Conservation (phyloP, 2,888 invertebrate species). For the Priocnemis perturbator region DNA sequence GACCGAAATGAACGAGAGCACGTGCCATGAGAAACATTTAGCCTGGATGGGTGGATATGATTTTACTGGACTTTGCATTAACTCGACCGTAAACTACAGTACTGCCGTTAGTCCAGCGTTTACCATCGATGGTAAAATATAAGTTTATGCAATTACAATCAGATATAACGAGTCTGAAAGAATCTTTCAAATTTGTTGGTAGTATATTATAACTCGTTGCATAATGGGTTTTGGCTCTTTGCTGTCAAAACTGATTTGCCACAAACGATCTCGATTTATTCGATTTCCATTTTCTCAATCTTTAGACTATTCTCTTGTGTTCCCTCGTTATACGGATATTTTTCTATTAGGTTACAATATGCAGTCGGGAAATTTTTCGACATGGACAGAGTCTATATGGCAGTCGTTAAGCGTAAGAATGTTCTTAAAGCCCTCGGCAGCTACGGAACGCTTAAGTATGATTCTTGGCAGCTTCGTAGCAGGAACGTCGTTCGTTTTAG, state of each 20-base stretch:
- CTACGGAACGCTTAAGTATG: slow-evolving; percentile 78
- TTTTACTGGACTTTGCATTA: slow-evolving; percentile 82
- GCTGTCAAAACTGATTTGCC: background rate
- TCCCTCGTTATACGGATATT: slow-evolving; percentile 25
- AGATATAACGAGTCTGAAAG: background rate
- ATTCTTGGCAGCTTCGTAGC: slow-evolving; percentile 77
- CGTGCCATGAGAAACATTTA: slow-evolving; percentile 69
- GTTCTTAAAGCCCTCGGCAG: slow-evolving; percentile 84
- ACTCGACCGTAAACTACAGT: slow-evolving; percentile 85
- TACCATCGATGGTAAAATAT: slow-evolving; percentile 79
- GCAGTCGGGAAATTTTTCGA: slow-evolving; percentile 85
- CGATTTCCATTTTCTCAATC: no score
- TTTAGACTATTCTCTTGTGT: no score
- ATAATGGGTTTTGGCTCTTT: no score
- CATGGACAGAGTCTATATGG: slow-evolving; percentile 95
- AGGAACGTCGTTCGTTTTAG: slow-evolving; percentile 76
- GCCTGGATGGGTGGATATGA: slow-evolving; percentile 82
- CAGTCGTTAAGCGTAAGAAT: slow-evolving; percentile 83
- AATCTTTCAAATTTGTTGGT: no score
- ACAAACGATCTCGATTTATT: no score
- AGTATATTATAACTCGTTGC: no score
- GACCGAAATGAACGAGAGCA: slow-evolving; percentile 75
- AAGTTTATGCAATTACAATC: background rate
- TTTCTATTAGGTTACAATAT: slow-evolving; percentile 83
- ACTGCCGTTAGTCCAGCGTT: slow-evolving; percentile 91